phyloP scores from a whole-genome alignment of 2,888 invertebrate genomes.

The Exocentrus adspersus region DNA sequence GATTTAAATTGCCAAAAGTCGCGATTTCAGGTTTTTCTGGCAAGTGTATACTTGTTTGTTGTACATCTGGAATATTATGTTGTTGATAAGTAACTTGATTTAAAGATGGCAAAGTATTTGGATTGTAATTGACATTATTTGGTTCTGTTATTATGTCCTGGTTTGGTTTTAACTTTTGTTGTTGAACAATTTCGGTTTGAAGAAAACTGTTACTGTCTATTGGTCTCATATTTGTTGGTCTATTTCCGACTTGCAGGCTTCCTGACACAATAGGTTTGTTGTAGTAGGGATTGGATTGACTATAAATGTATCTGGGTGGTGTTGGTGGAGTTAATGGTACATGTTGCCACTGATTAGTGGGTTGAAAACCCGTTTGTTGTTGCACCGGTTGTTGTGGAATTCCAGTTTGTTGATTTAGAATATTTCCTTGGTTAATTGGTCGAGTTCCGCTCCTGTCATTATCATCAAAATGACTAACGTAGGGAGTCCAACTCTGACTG shows the following conservation, averaged over 20 bases:
- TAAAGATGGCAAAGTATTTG: conserved; percentile 12
- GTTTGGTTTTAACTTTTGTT: conserved; percentile 30
- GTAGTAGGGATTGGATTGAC: background rate
- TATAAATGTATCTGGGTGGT: background rate
- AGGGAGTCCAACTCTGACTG: no score
- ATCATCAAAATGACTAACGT: background rate
- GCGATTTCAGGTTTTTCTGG: no score
- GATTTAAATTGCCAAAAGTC: no score
- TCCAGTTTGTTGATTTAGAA: background rate
- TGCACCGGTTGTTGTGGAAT: background rate
- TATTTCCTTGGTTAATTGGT: conserved; percentile 5
- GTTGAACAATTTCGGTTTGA: conserved; percentile 26
- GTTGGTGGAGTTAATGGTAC: background rate
- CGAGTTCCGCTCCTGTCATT: conserved; percentile 13
- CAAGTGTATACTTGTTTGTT: no score
- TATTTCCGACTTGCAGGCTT: conserved; percentile 9
- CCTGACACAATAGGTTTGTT: conserved; percentile 1
- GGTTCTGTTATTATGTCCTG: background rate
- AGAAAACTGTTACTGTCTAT: conserved; percentile 20
- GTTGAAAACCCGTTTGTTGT: background rate
- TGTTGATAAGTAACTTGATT: conserved; percentile 13
- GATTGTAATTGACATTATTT: background rate
- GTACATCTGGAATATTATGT: background rate
- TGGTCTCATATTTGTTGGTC: conserved; percentile 14
- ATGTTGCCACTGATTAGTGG: background rate